Conservation (phyloP, 2,888 invertebrate genomes). For the Hemicrepidius hirtus region DNA sequence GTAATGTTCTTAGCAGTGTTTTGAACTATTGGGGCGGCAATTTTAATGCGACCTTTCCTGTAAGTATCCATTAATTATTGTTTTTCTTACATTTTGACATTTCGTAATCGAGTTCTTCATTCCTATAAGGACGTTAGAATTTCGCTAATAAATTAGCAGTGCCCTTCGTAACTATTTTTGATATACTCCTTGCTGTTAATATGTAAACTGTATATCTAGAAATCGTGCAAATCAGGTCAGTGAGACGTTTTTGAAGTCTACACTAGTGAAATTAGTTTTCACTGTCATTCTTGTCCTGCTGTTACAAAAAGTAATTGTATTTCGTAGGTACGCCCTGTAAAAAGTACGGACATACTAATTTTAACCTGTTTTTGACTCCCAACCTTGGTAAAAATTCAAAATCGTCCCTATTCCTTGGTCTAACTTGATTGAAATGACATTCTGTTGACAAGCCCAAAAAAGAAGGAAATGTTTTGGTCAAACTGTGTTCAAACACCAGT, state of each 20-base stretch:
- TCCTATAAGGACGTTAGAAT: conserved; percentile 29
- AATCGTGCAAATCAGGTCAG: conserved; percentile 40
- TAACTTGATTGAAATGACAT: too few species aligned
- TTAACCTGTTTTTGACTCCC: background rate
- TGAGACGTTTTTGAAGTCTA: conserved; percentile 39
- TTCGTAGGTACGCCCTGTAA: conserved; percentile 40
- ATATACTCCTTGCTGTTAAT: background rate
- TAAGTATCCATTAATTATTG: conserved; percentile 42
- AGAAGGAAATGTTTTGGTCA: conserved; percentile 26
- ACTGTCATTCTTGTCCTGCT: conserved; percentile 35
- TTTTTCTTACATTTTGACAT: conserved; percentile 54
- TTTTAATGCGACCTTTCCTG: conserved; percentile 39
- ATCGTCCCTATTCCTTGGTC: background rate
- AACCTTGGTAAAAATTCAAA: background rate
- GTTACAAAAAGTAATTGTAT: conserved; percentile 25
- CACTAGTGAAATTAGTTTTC: conserved; percentile 42
- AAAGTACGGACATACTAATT: background rate
- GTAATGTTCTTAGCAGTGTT: conserved; percentile 45
- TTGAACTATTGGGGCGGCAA: conserved; percentile 40
- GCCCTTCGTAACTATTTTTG: conserved; percentile 5
- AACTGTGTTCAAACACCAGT: conserved; percentile 30
- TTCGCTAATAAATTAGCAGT: conserved; percentile 26
- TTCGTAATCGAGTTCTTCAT: conserved; percentile 45
- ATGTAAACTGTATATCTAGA: conserved; percentile 16
- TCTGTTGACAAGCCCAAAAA: background rate